These are phyloP conservation scores for Cabera pusaria DNA, from an alignment of 2,888 invertebrate species.

Conservation along the genomic window DNA sequence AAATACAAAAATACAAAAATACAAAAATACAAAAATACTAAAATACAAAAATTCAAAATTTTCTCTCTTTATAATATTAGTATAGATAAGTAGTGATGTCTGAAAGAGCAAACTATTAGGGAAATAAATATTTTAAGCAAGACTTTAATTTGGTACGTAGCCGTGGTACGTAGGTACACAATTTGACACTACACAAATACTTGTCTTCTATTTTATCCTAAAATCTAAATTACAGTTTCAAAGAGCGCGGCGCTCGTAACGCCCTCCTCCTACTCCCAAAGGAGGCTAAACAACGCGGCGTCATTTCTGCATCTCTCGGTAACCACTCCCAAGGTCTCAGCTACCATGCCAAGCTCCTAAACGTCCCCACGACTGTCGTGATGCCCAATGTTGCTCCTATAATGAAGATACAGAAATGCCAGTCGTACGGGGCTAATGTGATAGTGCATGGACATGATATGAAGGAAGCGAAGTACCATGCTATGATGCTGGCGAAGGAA, in stretches of 20 bases:
- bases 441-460: slow-evolving; percentile 92
- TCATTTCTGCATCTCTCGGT: slow-evolving; percentile 96
- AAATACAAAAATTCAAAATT: too few species aligned
- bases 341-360: slow-evolving; percentile 89
- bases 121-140: too few species aligned
- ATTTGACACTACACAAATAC: too few species aligned
- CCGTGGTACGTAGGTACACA: too few species aligned
- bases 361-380: slow-evolving; percentile 92
- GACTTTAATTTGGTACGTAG: too few species aligned
- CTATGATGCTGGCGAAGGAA: slow-evolving; percentile 89
- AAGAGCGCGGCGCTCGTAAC: slow-evolving; percentile 96
- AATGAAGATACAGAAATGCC: slow-evolving; percentile 96
- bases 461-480: slow-evolving; percentile 91
- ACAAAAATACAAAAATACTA: too few species aligned
- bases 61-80: too few species aligned
- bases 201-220: too few species aligned
- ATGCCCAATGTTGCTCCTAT: slow-evolving; percentile 98
- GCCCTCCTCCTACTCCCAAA: slow-evolving; percentile 89
- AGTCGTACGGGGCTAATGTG: slow-evolving; percentile 92
- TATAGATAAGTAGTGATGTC: too few species aligned
- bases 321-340: slow-evolving; percentile 94
- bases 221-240: slow-evolving; percentile 94
- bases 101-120: too few species aligned
- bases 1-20: too few species aligned
- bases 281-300: slow-evolving; percentile 89